Evolutionary conservation across 2,113 vertebrate species (phyloP).

Genomic region (Prochilodus magdalenae): DNA sequence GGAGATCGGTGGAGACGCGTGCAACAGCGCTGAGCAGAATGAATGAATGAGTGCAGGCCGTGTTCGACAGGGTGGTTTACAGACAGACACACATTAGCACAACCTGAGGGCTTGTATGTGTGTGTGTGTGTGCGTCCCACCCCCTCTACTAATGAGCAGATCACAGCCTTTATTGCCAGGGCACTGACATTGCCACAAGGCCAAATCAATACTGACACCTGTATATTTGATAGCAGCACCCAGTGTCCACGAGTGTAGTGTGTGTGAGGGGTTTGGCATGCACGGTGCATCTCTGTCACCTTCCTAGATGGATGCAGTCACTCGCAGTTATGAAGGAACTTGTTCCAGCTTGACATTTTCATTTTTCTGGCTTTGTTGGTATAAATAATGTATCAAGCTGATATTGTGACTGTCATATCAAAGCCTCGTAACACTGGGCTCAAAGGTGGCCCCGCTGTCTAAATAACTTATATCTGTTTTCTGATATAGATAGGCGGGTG

Average conservation of each 20-base stretch:
- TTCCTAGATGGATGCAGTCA: neutral
- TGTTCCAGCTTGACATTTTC: neutral
- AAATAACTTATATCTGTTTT: too few species aligned
- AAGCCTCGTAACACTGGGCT: neutral
- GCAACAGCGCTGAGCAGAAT: conserved; percentile 46
- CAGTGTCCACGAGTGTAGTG: neutral
- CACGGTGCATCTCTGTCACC: neutral
- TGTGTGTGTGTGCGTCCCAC: conserved; percentile 11
- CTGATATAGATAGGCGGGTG: too few species aligned
- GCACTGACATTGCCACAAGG: conserved; percentile 16
- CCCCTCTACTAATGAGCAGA: neutral
- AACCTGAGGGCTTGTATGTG: conserved; percentile 3
- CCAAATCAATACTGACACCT: conserved; percentile 44
- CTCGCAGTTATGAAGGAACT: neutral
- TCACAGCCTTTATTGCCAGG: conserved; percentile 28
- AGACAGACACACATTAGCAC: too few species aligned
- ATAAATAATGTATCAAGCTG: neutral
- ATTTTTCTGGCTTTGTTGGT: neutral
- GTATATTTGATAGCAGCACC: neutral
- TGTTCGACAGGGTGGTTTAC: conserved; percentile 44
- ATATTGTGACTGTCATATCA: neutral
- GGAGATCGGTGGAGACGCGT: conserved; percentile 47
- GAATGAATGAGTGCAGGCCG: conserved; percentile 37
- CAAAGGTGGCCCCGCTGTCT: too few species aligned
- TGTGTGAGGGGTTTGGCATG: neutral